phyloP scores from a whole-genome alignment of 2,888 invertebrate genomes.

The Pollenia labialis region DNA sequence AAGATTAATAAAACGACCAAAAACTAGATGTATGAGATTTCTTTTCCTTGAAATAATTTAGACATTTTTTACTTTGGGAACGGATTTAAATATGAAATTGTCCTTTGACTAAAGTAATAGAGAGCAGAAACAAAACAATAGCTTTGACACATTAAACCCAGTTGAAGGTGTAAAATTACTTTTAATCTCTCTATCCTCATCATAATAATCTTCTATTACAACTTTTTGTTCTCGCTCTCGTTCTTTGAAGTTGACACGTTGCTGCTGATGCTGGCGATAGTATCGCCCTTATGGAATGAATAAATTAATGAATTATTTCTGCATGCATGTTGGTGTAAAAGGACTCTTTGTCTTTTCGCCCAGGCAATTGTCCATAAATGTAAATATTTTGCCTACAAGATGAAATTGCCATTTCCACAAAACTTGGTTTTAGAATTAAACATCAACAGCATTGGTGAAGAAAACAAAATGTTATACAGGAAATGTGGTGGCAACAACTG shows the following conservation, averaged over 20 bases:
- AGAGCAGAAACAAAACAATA: slow-evolving; percentile 11
- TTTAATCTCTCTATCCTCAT: slow-evolving; percentile 68
- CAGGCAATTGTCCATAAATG: slow-evolving; percentile 69
- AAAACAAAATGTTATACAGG: slow-evolving; percentile 41
- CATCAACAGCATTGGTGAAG: background rate
- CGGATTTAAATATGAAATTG: slow-evolving; percentile 26
- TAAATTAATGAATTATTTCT: slow-evolving; percentile 15
- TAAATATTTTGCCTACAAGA: slow-evolving; percentile 71
- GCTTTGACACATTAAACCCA: slow-evolving; percentile 54
- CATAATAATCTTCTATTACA: slow-evolving; percentile 56
- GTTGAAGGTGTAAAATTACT: slow-evolving; percentile 71
- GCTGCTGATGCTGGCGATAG: slow-evolving; percentile 39
- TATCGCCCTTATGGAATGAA: slow-evolving; percentile 58
- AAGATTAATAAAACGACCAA: background rate
- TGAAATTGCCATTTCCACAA: slow-evolving; percentile 59
- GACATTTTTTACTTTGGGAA: background rate
- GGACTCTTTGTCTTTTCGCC: slow-evolving; percentile 25
- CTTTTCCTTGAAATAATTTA: background rate
- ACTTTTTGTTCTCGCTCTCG: slow-evolving; percentile 41
- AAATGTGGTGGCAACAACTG: slow-evolving; percentile 57
- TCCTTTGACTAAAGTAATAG: slow-evolving; percentile 11
- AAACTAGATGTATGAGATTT: background rate
- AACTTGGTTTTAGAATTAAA: slow-evolving; percentile 51
- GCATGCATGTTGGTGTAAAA: slow-evolving; percentile 18
- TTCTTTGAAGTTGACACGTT: slow-evolving; percentile 53